phyloP scores from a whole-genome alignment of 2,888 invertebrate species.

The Vesta saturnalis region DNA sequence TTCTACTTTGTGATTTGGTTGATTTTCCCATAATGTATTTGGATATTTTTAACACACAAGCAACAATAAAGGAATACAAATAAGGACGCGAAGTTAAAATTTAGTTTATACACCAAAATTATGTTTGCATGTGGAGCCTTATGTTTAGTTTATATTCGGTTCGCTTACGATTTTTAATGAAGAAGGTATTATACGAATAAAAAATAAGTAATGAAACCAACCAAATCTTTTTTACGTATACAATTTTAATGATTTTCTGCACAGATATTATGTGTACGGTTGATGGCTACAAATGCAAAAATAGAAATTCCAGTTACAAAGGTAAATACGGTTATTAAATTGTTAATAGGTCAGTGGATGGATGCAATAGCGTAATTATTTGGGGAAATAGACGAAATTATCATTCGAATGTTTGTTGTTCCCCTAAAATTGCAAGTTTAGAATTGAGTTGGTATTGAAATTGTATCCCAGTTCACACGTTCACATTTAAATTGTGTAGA shows the following conservation, averaged over 20 bases:
- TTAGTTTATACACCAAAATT: slow-evolving; percentile 6
- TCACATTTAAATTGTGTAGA: slow-evolving; percentile 9
- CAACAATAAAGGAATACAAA: slow-evolving; percentile 15
- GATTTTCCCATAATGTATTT: background rate
- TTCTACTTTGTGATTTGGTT: background rate
- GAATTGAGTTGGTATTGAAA: slow-evolving; percentile 4
- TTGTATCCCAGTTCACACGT: slow-evolving; percentile 12
- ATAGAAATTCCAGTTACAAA: no score
- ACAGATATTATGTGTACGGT: no score
- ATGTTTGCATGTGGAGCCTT: slow-evolving; percentile 9
- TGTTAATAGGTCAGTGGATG: no score
- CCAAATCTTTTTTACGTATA: no score
- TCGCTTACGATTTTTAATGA: background rate
- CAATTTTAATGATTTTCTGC: no score
- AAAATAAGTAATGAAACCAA: background rate
- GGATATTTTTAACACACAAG: slow-evolving; percentile 1
- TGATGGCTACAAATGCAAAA: no score
- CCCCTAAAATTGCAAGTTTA: background rate
- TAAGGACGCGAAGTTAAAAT: slow-evolving; percentile 1
- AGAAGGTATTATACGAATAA: background rate
- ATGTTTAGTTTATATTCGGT: background rate
- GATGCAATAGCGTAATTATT: no score
- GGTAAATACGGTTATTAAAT: no score
- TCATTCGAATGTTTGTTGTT: background rate
- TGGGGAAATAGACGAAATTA: no score